Percentiles rank a stretch among this genome's conserved stretches.
phyloP scores from a whole-genome alignment of 2,888 invertebrate genomes.

The Phrixothrix hirtus region DNA sequence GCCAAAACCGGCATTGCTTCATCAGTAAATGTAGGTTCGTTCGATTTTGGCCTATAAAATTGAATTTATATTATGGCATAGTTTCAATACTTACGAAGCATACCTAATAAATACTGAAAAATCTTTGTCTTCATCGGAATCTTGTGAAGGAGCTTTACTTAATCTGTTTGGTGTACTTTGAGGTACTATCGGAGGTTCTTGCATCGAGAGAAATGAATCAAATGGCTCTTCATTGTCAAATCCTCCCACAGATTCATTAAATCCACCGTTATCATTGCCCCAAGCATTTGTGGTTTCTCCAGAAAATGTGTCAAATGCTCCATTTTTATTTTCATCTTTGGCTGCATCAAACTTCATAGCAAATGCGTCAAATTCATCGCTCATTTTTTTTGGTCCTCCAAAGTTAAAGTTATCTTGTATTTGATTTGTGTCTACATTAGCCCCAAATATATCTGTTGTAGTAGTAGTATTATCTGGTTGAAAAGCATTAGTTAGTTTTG shows the following conservation, averaged over 20 bases:
- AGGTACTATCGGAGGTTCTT: slow-evolving; percentile 71
- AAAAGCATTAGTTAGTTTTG: slow-evolving; percentile 34
- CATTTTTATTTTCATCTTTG: slow-evolving; percentile 56
- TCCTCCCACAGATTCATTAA: slow-evolving; percentile 52
- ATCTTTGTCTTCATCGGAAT: slow-evolving; percentile 77
- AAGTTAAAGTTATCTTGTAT: slow-evolving; percentile 34
- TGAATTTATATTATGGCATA: too few relatives aligned
- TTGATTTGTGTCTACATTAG: slow-evolving; percentile 14
- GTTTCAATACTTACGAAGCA: too few relatives aligned
- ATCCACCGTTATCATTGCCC: slow-evolving; percentile 50
- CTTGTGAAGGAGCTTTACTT: slow-evolving; percentile 68
- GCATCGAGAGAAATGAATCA: slow-evolving; percentile 80
- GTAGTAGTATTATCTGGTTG: slow-evolving; percentile 39
- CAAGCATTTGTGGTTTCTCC: slow-evolving; percentile 52
- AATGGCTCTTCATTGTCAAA: slow-evolving; percentile 76
- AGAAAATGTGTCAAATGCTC: slow-evolving; percentile 61
- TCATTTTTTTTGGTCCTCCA: slow-evolving; percentile 17
- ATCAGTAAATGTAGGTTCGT: slow-evolving; percentile 56
- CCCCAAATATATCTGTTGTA: slow-evolving; percentile 30
- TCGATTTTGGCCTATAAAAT: slow-evolving; percentile 61
- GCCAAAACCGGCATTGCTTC: slow-evolving; percentile 72
- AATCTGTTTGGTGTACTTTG: slow-evolving; percentile 68
- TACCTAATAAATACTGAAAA: slow-evolving; percentile 82
- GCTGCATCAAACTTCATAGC: slow-evolving; percentile 83
- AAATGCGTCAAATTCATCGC: slow-evolving; percentile 82